Conservation (phyloP, 1,140 invertebrate genomes). For the Telenomus remus region DNA sequence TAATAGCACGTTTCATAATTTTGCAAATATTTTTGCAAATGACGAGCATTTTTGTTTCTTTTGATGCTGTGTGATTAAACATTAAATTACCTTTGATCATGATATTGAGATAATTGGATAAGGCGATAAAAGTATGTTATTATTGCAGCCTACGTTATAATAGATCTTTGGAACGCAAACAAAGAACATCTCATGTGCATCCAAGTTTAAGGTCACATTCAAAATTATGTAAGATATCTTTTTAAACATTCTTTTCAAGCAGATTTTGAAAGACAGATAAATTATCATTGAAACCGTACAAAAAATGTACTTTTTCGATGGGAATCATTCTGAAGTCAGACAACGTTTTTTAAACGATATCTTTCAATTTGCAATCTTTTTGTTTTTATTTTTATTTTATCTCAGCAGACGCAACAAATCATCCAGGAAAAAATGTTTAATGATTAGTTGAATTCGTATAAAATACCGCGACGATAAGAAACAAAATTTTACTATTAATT, state of each 20-base stretch:
- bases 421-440: too few relatives aligned
- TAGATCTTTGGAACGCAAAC: conserved; percentile 11
- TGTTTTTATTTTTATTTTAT: too few relatives aligned
- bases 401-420: too few relatives aligned
- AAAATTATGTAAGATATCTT: conserved; percentile 15
- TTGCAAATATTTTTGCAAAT: not conserved
- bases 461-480: too few relatives aligned
- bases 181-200: conserved; percentile 8
- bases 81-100: conserved; percentile 8
- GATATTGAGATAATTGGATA: conserved; percentile 27
- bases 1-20: not conserved
- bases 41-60: not conserved
- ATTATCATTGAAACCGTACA: too few relatives aligned
- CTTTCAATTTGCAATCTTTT: too few relatives aligned
- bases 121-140: conserved; percentile 20
- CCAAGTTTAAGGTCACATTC: conserved; percentile 20
- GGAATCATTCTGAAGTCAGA: too few relatives aligned
- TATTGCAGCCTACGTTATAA: conserved; percentile 11
- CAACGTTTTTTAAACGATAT: too few relatives aligned
- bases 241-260: conserved; percentile 10
- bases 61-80: not conserved
- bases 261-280: conserved; percentile 1
- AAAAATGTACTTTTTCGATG: too few relatives aligned
- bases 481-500: conserved; percentile 3
- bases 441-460: too few relatives aligned